Conservation (phyloP, 2,888 invertebrate genomes). For the Brachypalpus laphriformis region DNA sequence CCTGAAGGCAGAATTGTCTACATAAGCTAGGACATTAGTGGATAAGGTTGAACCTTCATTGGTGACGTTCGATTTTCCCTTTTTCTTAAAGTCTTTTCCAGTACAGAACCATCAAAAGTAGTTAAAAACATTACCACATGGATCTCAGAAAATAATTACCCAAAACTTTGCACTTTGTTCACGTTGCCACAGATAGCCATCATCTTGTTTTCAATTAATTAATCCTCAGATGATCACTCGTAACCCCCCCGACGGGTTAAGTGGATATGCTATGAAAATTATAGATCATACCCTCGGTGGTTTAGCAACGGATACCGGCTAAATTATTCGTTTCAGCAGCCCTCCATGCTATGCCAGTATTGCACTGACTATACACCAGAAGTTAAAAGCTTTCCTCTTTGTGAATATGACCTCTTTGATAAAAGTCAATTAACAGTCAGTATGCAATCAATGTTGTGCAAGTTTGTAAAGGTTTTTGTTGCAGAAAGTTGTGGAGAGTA, state of each 20-base stretch:
- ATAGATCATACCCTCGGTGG: conserved; percentile 71
- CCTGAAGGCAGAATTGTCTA: no score
- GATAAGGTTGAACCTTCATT: no score
- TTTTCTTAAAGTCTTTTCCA: no score
- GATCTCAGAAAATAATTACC: not conserved
- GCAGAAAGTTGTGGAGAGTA: no score
- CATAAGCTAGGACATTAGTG: no score
- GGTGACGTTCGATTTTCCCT: no score
- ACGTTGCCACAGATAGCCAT: not conserved
- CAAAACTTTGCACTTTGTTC: not conserved
- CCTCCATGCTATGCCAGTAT: not conserved
- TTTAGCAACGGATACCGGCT: conserved; percentile 55
- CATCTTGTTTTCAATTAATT: conserved; percentile 62
- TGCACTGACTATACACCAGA: conserved; percentile 16
- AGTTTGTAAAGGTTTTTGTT: no score
- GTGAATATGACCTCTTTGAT: no score
- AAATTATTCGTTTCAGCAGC: conserved; percentile 53
- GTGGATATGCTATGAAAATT: conserved; percentile 60
- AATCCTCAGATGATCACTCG: conserved; percentile 52
- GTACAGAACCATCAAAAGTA: no score
- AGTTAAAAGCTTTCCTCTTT: no score
- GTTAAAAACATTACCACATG: not conserved
- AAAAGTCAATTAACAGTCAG: no score
- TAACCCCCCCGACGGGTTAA: conserved; percentile 15
- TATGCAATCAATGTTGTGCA: no score